Evolutionary conservation across 2,888 invertebrate species (phyloP).

Genomic region (Drosophila testacea): DNA sequence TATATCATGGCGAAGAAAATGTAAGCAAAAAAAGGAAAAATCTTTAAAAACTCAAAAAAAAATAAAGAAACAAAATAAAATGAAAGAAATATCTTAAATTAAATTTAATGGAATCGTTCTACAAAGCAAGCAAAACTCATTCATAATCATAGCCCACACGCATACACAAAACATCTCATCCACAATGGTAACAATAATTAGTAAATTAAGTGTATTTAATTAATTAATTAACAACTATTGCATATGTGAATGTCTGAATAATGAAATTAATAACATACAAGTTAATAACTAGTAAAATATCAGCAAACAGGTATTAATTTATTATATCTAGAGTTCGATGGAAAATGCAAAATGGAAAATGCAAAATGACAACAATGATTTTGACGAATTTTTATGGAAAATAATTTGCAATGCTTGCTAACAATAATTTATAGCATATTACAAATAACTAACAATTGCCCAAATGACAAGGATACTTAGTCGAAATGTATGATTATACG

Average conservation of each 20-base stretch:
- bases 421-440: conserved; percentile 30
- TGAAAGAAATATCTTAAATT: conserved; percentile 34
- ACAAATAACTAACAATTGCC: conserved; percentile 6
- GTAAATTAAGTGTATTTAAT: conserved; percentile 81
- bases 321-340: conserved; percentile 18
- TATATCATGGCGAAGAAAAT: conserved; percentile 67
- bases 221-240: conserved; percentile 48
- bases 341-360: conserved; percentile 1
- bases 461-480: conserved; percentile 3
- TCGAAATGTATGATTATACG: conserved; percentile 5
- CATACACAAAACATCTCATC: conserved; percentile 79
- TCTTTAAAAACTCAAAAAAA: conserved; percentile 19
- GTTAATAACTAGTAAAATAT: conserved; percentile 44
- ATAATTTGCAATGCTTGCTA: conserved; percentile 10
- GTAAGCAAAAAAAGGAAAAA: conserved; percentile 40
- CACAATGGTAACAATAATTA: conserved; percentile 85
- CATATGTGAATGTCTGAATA: conserved; percentile 67
- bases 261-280: conserved; percentile 45
- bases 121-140: conserved; percentile 39
- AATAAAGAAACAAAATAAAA: conserved; percentile 11
- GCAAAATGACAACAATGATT: not conserved
- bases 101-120: conserved; percentile 43
- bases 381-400: conserved; percentile 16
- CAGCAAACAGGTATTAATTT: conserved; percentile 55
- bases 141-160: conserved; percentile 63